Percentiles rank a stretch among this genome's conserved stretches.
Evolutionary conservation across 2,888 invertebrate species (phyloP).

Genomic region (Cerastis rubricosa): DNA sequence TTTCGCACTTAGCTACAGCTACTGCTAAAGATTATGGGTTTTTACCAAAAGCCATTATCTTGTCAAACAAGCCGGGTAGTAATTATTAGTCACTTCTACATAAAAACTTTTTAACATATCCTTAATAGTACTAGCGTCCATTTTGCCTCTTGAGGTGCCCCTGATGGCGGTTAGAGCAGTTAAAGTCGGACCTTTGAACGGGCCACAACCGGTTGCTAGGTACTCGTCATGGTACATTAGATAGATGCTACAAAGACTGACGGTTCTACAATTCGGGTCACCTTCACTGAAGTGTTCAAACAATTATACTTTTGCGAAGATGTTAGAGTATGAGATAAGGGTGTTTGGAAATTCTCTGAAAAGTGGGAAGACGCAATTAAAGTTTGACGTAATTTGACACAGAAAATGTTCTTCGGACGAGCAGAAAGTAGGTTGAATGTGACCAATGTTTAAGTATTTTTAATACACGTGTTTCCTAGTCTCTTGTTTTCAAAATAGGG

Average conservation of each 20-base stretch:
- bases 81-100: background rate
- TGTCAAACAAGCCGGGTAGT: slow-evolving; percentile 21
- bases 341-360: background rate
- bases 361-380: slow-evolving; percentile 17
- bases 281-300: slow-evolving; percentile 19
- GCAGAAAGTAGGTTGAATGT: slow-evolving; percentile 26
- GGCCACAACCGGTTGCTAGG: slow-evolving; percentile 54
- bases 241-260: slow-evolving; percentile 16
- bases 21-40: slow-evolving; percentile 4
- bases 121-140: slow-evolving; percentile 8
- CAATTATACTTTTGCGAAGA: slow-evolving; percentile 11
- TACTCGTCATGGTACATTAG: slow-evolving; percentile 12
- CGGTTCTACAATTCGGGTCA: slow-evolving; percentile 27
- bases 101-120: slow-evolving; percentile 21
- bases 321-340: slow-evolving; percentile 12
- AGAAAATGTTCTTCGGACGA: background rate
- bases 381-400: slow-evolving; percentile 26
- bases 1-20: background rate
- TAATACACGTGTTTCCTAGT: slow-evolving; percentile 17
- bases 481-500: slow-evolving; percentile 3
- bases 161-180: slow-evolving; percentile 47
- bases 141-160: slow-evolving; percentile 42
- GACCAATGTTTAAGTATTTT: background rate
- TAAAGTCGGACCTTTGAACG: slow-evolving; percentile 53
- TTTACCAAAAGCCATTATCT: background rate